Percentiles rank a stretch among this genome's conserved stretches.
These are phyloP conservation scores for Eurypyga helias DNA, from an alignment of 2,113 vertebrate species.

Conservation along the genomic window DNA sequence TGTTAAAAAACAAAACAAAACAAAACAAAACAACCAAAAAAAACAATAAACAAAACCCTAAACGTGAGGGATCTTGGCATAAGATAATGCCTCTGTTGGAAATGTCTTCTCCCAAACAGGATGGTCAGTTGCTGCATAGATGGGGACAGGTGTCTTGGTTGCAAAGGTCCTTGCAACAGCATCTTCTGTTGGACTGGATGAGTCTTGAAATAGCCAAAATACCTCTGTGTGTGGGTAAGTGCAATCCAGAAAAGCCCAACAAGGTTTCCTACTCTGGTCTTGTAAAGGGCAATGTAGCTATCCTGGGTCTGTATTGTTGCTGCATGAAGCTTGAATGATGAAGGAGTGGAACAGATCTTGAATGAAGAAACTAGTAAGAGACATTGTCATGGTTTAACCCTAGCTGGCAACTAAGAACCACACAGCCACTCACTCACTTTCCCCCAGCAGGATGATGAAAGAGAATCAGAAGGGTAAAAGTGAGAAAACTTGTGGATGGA, in stretches of 20 bases:
- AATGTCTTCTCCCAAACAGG: neutral
- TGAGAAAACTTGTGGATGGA: too few relatives aligned
- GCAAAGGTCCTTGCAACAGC: neutral
- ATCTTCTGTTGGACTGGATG: neutral
- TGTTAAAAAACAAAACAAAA: neutral
- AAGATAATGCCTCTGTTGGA: neutral
- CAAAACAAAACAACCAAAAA: too few relatives aligned
- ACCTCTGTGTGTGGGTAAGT: accelerated
- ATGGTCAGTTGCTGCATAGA: neutral
- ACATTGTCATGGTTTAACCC: neutral
- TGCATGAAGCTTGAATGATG: neutral
- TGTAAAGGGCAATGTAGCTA: neutral
- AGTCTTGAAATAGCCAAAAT: neutral
- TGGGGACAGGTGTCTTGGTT: accelerated
- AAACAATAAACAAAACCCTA: too few relatives aligned
- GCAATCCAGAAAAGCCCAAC: neutral
- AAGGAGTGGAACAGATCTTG: neutral
- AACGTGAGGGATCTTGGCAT: neutral
- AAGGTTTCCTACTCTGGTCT: neutral
- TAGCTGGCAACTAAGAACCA: neutral
- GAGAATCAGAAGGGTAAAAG: too few relatives aligned
- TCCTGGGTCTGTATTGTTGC: neutral
- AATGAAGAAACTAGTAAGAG: neutral
- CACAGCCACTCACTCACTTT: neutral
- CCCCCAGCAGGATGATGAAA: too few relatives aligned